phyloP scores from a whole-genome alignment of 92 coral and sea anemone species.

The Meandrina meandrites region DNA sequence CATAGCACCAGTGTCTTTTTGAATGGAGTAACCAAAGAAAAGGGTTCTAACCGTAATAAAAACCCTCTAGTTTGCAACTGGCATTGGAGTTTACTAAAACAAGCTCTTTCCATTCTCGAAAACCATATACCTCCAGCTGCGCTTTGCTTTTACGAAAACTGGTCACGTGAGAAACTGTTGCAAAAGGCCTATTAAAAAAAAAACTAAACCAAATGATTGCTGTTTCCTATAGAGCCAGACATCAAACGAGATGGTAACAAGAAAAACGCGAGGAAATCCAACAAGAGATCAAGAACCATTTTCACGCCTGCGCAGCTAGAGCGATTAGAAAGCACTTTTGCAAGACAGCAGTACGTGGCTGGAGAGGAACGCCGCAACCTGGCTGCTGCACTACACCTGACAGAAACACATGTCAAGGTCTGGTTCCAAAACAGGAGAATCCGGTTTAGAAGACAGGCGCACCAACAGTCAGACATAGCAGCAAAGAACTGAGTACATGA shows the following conservation, averaged over 20 bases:
- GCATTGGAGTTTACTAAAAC: too few species aligned
- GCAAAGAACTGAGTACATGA: background rate
- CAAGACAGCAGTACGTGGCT: conserved; percentile 81
- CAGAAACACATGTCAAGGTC: conserved; percentile 88
- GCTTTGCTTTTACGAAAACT: too few species aligned
- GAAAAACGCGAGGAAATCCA: conserved; percentile 17
- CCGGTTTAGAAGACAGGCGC: conserved; percentile 66
- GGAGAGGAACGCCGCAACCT: conserved; percentile 77
- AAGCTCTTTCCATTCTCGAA: too few species aligned
- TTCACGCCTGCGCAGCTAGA: conserved; percentile 83
- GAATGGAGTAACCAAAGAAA: too few species aligned
- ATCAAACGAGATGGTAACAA: background rate
- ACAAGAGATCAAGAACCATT: conserved; percentile 73
- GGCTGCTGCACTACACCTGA: conserved; percentile 57
- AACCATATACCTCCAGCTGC: too few species aligned
- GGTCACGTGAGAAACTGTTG: too few species aligned
- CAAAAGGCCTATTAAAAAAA: too few species aligned
- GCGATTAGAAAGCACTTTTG: conserved; percentile 73
- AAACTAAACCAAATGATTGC: background rate
- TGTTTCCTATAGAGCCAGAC: background rate
- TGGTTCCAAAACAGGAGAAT: conserved; percentile 91
- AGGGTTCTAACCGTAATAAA: too few species aligned
- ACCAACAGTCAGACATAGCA: background rate
- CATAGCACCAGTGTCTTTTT: too few species aligned
- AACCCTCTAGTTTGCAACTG: too few species aligned